Base-by-base conservation (phyloP, 2,113 vertebrate species). In the Carettochelys insculpta region DNA sequence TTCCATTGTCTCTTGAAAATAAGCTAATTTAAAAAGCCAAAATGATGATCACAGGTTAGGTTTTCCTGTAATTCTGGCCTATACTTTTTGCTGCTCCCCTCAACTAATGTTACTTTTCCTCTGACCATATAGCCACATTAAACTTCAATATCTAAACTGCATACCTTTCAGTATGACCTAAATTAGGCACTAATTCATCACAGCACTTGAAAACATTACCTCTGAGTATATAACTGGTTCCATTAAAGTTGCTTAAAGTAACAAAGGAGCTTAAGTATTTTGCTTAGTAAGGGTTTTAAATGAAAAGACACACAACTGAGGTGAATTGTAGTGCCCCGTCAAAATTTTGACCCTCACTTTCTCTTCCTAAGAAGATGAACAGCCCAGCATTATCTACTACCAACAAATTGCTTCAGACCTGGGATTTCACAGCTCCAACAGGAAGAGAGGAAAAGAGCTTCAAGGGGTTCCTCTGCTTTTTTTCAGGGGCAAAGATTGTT, bases 261-360 rank as follows among this genome's bases (percentile, higher is more conserved):
- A 65, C n/a, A n/a, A 7, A 65, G 34, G 58, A 52, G 3, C 1
- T 11, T 8, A 76, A 12, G 4, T 8, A 1, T 78, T 90, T 80
- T 87, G 1, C 10, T 56, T 52, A 75, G 52, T 2, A 3, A 51
- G 77, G 85, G 1, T 2, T 53, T 83, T 87, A 79, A 34, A 61
- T 79, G 81, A 61, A 5, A 54, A 48, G 2, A 13, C 1, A 0
- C 7, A n/a, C 22, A 80, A 71, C 20, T 34, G 47, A 1, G 8
- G 3, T 3, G 4, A 82, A 5, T 8, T 86, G 19, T 52, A 12
- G 27, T 80, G 17, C 7, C 4, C 3, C 22, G 76, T 1, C 43
- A 47, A 79, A 83, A 83, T 8, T 1, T 43, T 78, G 5, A 25
- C 12, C 8, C 1, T 38, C 0, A 3, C 68, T 31, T 8, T 50